These are phyloP conservation scores for Epinotia brunnichana DNA, from an alignment of 2,888 invertebrate genomes.

Conservation along the genomic window DNA sequence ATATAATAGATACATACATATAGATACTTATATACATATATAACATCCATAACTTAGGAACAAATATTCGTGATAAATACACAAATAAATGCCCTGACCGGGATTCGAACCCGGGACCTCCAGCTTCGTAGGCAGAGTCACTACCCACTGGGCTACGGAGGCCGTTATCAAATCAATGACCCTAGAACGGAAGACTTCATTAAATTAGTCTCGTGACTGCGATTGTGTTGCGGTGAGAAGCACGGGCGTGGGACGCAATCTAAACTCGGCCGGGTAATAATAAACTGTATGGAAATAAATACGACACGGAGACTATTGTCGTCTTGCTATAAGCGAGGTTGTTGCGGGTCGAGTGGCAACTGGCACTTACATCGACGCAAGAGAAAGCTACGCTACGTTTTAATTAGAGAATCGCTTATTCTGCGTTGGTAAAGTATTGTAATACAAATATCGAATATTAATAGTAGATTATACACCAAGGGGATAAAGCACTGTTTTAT, in stretches of 20 bases:
- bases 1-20: no score
- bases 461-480: no score
- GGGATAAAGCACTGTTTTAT: no score
- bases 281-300: constrained; percentile 37
- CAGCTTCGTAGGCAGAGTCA: no score
- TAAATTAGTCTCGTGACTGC: constrained; percentile 42
- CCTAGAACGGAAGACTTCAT: constrained; percentile 40
- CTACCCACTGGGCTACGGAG: no score
- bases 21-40: no score
- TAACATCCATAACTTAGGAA: no score
- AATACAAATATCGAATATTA: constrained; percentile 23
- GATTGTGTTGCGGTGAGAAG: constrained; percentile 40
- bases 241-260: constrained; percentile 33
- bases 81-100: no score
- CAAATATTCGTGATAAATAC: no score
- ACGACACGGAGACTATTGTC: constrained; percentile 6
- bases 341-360: neutral
- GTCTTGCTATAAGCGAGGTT: neutral
- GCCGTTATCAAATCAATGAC: no score
- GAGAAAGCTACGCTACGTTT: constrained; percentile 18
- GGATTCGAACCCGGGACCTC: no score
- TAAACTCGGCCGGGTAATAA: constrained; percentile 40
- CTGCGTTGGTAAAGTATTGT: no score
- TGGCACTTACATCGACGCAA: neutral
- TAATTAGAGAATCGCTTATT: neutral